A percentile compares a stretch with the other conserved stretches of the same genome.
These are phyloP conservation scores for Idaea dimidiata DNA, from an alignment of 2,888 invertebrate species.

Conservation along the genomic window DNA sequence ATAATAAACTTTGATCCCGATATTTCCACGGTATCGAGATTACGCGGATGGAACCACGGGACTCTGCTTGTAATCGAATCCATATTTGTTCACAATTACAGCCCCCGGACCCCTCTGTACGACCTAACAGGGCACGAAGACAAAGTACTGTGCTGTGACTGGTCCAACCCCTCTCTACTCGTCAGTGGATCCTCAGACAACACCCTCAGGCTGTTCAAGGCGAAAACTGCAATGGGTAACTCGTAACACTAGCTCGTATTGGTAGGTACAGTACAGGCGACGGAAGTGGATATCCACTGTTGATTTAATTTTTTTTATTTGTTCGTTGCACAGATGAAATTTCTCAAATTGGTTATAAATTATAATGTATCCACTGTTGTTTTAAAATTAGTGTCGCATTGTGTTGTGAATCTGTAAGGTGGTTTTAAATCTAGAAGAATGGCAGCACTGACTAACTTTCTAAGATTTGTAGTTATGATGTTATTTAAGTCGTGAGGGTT, in stretches of 20 bases:
- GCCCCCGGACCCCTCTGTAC: slow-evolving; percentile 94
- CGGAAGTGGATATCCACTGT: background rate
- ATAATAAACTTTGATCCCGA: too few relatives aligned
- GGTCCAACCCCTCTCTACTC: slow-evolving; percentile 92
- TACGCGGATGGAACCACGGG: too few relatives aligned
- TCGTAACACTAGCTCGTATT: slow-evolving; percentile 30
- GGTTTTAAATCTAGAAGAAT: too few relatives aligned
- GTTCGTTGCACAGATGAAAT: too few relatives aligned
- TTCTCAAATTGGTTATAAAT: too few relatives aligned
- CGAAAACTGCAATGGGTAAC: slow-evolving; percentile 68
- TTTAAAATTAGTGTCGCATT: too few relatives aligned
- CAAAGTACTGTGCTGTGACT: slow-evolving; percentile 95
- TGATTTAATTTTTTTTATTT: too few relatives aligned
- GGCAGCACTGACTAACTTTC: too few relatives aligned
- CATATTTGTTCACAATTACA: slow-evolving; percentile 50
- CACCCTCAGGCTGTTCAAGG: slow-evolving; percentile 92
- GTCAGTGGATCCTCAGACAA: slow-evolving; percentile 97
- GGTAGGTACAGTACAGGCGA: background rate
- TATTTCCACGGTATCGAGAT: too few relatives aligned
- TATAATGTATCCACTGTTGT: background rate
- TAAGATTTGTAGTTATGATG: too few relatives aligned
- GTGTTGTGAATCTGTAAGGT: too few relatives aligned
- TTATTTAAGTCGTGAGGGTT: too few relatives aligned
- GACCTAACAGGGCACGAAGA: slow-evolving; percentile 97
- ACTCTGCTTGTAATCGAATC: background rate